phyloP scores from a whole-genome alignment of 2,113 vertebrate genomes.

The Prochilodus magdalenae region DNA sequence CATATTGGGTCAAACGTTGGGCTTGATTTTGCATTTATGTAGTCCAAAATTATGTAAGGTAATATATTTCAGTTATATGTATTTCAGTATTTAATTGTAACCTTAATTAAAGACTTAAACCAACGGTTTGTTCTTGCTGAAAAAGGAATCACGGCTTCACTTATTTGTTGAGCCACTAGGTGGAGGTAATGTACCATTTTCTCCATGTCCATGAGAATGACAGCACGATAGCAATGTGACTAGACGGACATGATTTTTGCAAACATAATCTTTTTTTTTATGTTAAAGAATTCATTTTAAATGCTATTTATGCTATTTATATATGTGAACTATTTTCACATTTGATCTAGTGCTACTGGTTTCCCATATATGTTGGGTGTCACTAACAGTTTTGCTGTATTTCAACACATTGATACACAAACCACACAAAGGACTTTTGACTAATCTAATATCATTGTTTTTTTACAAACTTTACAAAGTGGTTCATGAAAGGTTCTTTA shows the following conservation, averaged over 20 bases:
- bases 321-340: no score
- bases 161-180: conserved; percentile 59
- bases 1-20: neutral
- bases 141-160: neutral
- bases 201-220: neutral
- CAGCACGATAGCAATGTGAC: neutral
- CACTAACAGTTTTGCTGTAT: no score
- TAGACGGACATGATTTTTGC: neutral
- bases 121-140: neutral
- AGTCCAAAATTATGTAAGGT: neutral
- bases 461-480: no score
- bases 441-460: no score
- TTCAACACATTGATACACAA: no score
- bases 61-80: neutral
- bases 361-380: no score
- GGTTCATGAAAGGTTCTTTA: no score
- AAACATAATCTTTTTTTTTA: no score
- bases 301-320: no score
- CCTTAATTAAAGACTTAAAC: neutral
- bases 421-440: no score
- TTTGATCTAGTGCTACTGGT: no score
- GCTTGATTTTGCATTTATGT: neutral
- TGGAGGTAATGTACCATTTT: conserved; percentile 52
- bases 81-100: neutral
- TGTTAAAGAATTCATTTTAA: no score